A percentile compares a stretch with the other conserved stretches of the same genome.
Evolutionary conservation across 2,797 vertebrate genomes (phyloP).

Genomic region (Menidia menidia): DNA sequence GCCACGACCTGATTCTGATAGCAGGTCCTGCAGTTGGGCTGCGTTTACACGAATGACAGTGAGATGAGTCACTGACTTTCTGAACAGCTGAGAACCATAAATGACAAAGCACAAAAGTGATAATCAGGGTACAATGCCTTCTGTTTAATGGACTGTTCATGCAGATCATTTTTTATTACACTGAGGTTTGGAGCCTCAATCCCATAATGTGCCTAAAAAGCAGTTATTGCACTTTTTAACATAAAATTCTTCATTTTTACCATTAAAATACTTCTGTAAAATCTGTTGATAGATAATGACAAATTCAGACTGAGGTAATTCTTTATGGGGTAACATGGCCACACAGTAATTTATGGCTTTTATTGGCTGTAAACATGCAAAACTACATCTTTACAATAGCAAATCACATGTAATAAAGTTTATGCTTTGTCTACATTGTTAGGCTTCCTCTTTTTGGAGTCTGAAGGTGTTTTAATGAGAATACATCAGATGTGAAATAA

Average conservation of each 20-base stretch:
- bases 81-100: conserved; percentile 12
- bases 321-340: conserved; percentile 58
- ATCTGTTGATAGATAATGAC: conserved; percentile 20
- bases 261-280: conserved; percentile 37
- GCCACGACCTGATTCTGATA: conserved; percentile 32
- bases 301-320: conserved; percentile 56
- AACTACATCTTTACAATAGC: conserved; percentile 37
- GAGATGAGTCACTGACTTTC: conserved; percentile 18
- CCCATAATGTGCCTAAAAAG: conserved; percentile 43
- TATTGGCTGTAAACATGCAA: conserved; percentile 46
- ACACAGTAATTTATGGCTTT: conserved; percentile 70
- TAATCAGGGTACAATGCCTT: conserved; percentile 39
- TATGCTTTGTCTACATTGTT: conserved; percentile 23
- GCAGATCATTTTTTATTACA: conserved; percentile 42
- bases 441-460: conserved; percentile 29
- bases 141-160: conserved; percentile 68
- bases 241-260: conserved; percentile 56
- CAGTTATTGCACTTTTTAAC: conserved; percentile 69
- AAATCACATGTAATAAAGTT: conserved; percentile 52
- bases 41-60: conserved; percentile 7
- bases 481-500: conserved; percentile 26
- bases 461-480: conserved; percentile 18
- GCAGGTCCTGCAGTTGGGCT: conserved; percentile 1
- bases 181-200: conserved; percentile 38
- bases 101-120: conserved; percentile 46